Conservation (phyloP, 64 coral and sea anemone species). For the Actinia equina region DNA sequence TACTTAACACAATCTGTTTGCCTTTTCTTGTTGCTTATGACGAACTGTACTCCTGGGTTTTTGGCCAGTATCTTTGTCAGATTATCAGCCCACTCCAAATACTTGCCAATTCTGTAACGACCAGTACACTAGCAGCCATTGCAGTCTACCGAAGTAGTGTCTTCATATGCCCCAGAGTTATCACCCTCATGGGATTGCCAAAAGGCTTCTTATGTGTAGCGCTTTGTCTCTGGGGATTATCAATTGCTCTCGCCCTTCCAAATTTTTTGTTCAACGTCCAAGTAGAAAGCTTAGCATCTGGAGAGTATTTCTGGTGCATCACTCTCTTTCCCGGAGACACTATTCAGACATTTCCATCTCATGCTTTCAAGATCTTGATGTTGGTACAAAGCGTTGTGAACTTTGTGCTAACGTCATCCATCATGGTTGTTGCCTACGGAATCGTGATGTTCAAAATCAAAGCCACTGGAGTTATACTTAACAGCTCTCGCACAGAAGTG, state of each 20-base stretch:
- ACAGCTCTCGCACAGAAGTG: conserved; percentile 18
- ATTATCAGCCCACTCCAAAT: conserved; percentile 55
- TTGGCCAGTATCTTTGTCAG: conserved; percentile 69
- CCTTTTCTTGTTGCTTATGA: conserved; percentile 54
- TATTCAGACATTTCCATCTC: background rate
- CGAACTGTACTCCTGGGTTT: conserved; percentile 51
- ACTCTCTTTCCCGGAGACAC: background rate
- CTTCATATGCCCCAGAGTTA: background rate
- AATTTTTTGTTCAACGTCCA: conserved; percentile 12
- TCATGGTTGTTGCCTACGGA: conserved; percentile 43
- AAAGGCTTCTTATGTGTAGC: background rate
- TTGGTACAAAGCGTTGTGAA: conserved; percentile 40
- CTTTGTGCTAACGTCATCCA: conserved; percentile 46
- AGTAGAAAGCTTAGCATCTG: background rate
- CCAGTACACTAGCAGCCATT: conserved; percentile 61
- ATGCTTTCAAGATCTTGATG: background rate
- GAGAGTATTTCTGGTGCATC: background rate
- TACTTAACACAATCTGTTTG: conserved; percentile 46
- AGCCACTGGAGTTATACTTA: conserved; percentile 26
- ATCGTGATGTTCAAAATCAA: conserved; percentile 56
- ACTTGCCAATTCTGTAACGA: conserved; percentile 46
- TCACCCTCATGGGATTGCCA: background rate
- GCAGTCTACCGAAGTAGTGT: conserved; percentile 57
- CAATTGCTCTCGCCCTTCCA: background rate
- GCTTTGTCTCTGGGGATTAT: background rate